Evolutionary conservation across 1,140 invertebrate genomes (phyloP).

Genomic region (Pseudobourletiella spinata): DNA sequence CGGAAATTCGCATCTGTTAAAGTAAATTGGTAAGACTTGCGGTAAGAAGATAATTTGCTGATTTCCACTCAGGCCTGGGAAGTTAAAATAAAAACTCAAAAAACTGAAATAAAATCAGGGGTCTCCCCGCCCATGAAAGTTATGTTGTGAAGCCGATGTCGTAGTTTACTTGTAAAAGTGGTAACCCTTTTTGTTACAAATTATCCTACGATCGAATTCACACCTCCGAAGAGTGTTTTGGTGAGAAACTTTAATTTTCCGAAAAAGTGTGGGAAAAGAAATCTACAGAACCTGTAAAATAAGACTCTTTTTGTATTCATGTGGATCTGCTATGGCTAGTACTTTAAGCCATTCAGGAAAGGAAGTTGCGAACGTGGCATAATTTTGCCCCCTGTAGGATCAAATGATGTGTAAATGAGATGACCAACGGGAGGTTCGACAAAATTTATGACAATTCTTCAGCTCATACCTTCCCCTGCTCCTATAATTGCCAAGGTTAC

Average conservation of each 20-base stretch:
- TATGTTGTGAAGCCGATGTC: too few relatives aligned
- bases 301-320: slow-evolving; percentile 34
- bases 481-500: slow-evolving; percentile 18
- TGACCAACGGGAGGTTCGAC: background rate
- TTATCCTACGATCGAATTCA: too few relatives aligned
- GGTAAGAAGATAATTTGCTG: too few relatives aligned
- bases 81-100: too few relatives aligned
- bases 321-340: slow-evolving; percentile 41
- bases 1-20: slow-evolving; percentile 29
- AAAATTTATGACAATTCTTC: background rate
- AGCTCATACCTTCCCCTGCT: slow-evolving; percentile 3
- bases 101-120: too few relatives aligned
- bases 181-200: too few relatives aligned
- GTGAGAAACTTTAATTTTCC: background rate
- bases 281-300: slow-evolving; percentile 29
- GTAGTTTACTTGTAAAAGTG: too few relatives aligned
- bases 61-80: too few relatives aligned
- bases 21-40: background rate
- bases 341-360: slow-evolving; percentile 37
- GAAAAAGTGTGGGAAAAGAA: background rate
- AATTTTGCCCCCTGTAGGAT: slow-evolving; percentile 21
- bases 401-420: background rate
- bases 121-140: too few relatives aligned
- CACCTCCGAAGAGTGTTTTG: too few relatives aligned
- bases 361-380: slow-evolving; percentile 37